Evolutionary conservation across 2,888 invertebrate genomes (phyloP).

Genomic region (Iselma pallidipennis): DNA sequence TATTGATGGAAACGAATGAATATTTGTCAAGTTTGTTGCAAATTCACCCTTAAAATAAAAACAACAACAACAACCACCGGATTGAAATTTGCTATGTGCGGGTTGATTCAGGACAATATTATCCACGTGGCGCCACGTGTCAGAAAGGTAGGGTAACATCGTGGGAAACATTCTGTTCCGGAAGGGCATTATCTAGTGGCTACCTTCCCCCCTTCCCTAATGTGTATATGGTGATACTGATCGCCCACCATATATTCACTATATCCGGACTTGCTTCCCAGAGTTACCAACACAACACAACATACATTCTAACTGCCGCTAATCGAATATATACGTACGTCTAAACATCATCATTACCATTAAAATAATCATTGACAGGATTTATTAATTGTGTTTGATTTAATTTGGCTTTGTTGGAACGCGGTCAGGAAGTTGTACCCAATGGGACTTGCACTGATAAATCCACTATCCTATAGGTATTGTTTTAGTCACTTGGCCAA

Average conservation of each 20-base stretch:
- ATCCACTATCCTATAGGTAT: too few relatives aligned
- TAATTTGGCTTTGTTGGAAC: background rate
- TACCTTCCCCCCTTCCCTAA: conserved; percentile 2
- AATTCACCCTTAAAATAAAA: background rate
- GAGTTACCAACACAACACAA: background rate
- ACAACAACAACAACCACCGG: background rate
- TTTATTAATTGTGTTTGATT: too few relatives aligned
- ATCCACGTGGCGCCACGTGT: conserved; percentile 29
- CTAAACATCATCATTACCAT: conserved; percentile 4
- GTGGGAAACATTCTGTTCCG: conserved; percentile 25
- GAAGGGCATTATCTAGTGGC: conserved; percentile 23
- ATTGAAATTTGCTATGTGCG: conserved; percentile 17
- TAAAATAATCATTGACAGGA: background rate
- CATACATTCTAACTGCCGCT: conserved; percentile 17
- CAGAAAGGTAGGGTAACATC: conserved; percentile 26
- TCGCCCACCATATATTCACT: conserved; percentile 23
- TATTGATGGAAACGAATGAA: background rate
- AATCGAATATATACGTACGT: conserved; percentile 20
- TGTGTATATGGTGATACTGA: conserved; percentile 10
- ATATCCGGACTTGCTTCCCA: conserved; percentile 27
- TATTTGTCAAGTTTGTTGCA: background rate
- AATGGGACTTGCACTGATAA: too few relatives aligned
- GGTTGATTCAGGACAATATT: conserved; percentile 7
- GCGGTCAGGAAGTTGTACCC: background rate
- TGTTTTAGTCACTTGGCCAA: background rate